Evolutionary conservation across 2,797 vertebrate species (phyloP).

Genomic region (Hafferia zeledoni): DNA sequence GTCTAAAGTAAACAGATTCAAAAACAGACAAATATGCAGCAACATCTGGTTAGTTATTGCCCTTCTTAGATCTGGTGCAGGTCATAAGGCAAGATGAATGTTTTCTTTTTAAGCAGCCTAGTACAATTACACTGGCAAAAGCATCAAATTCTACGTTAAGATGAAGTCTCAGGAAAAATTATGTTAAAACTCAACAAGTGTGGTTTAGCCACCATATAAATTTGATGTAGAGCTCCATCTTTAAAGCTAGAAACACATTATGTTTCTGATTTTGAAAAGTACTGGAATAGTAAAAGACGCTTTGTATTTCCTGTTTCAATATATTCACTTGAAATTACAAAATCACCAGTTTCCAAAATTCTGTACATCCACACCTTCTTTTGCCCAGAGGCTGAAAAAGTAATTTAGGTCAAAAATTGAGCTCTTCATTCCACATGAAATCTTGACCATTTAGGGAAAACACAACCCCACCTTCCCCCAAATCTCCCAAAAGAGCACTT

Average conservation of each 20-base stretch:
- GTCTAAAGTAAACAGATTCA: not conserved
- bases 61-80: slow-evolving; percentile 4
- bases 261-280: not conserved
- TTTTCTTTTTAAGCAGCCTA: not conserved
- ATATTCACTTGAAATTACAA: not conserved
- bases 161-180: not conserved
- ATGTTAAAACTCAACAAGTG: not conserved
- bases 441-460: not conserved
- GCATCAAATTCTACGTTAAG: not conserved
- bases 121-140: not conserved
- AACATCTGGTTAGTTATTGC: slow-evolving; percentile 20
- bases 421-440: not conserved
- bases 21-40: not conserved
- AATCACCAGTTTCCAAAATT: not conserved
- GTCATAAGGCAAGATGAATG: not conserved
- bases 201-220: not conserved
- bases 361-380: not conserved
- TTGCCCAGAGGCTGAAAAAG: not conserved
- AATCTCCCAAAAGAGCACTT: not conserved
- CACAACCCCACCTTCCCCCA: not conserved
- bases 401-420: not conserved
- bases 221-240: not conserved
- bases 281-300: not conserved
- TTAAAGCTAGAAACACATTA: not conserved
- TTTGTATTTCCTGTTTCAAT: not conserved